Evolutionary conservation across 1,140 invertebrate genomes (phyloP).

Genomic region (Globodera rostochiensis): DNA sequence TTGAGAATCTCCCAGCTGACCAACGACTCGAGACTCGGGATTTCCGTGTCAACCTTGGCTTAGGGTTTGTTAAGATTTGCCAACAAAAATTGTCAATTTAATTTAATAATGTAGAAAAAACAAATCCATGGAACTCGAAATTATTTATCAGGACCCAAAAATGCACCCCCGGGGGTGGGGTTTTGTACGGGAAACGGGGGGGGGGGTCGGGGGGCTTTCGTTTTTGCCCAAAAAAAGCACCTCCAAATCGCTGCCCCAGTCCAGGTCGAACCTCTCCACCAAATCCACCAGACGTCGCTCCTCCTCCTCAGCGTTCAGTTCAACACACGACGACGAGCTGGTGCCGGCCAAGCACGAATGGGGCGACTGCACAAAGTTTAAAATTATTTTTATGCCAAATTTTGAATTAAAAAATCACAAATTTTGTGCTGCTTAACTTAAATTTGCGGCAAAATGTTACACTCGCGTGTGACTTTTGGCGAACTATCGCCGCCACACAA

Average conservation of each 20-base stretch:
- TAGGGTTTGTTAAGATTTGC: not conserved
- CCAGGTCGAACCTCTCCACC: conserved; percentile 48
- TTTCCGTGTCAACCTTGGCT: conserved; percentile 76
- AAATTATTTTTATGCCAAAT: not conserved
- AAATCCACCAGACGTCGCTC: conserved; percentile 49
- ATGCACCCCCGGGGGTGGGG: too few relatives aligned
- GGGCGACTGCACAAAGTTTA: conserved; percentile 3
- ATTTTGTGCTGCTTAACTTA: too few relatives aligned
- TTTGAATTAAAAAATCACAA: too few relatives aligned
- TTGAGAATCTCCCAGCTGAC: conserved; percentile 79
- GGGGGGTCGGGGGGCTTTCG: too few relatives aligned
- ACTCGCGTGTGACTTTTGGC: too few relatives aligned
- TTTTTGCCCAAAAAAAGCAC: conserved; percentile 12
- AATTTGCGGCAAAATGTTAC: too few relatives aligned
- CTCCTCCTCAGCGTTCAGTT: conserved; percentile 33
- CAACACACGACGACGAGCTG: conserved; percentile 16
- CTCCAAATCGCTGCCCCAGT: conserved; percentile 62
- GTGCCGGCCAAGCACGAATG: conserved; percentile 8
- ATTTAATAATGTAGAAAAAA: too few relatives aligned
- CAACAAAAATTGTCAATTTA: too few relatives aligned
- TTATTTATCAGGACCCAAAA: too few relatives aligned
- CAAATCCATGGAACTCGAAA: too few relatives aligned
- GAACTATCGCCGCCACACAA: too few relatives aligned
- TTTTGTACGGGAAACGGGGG: too few relatives aligned
- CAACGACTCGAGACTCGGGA: conserved; percentile 74